Evolutionary conservation across 1,140 invertebrate genomes (phyloP).

Genomic region (Zelostemma sp.): DNA sequence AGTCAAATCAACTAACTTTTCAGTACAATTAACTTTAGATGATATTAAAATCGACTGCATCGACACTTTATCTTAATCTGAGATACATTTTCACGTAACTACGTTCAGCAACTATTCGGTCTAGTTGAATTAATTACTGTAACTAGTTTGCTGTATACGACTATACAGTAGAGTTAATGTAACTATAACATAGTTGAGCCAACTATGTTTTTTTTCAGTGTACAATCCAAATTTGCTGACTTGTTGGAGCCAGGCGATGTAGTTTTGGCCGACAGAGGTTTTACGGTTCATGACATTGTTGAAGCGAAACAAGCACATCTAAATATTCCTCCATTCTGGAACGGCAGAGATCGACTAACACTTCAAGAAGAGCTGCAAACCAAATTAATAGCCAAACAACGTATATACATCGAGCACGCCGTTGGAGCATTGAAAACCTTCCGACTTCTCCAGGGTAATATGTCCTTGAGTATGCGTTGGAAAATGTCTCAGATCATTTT

Average conservation of each 20-base stretch:
- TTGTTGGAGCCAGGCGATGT: conserved; percentile 28
- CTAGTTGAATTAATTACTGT: no score
- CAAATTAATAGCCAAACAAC: conserved; percentile 30
- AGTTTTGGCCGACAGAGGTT: conserved; percentile 21
- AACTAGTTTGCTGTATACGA: no score
- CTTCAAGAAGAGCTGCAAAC: conserved; percentile 27
- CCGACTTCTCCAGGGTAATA: conserved; percentile 29
- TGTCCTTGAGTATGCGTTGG: conserved; percentile 25
- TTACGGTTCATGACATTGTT: conserved; percentile 35
- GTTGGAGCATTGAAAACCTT: conserved; percentile 41
- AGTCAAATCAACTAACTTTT: no score
- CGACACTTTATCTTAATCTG: no score
- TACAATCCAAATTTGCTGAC: conserved; percentile 26
- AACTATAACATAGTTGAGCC: no score
- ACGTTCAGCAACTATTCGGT: no score
- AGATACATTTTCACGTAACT: no score
- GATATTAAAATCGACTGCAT: no score
- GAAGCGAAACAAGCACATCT: conserved; percentile 34
- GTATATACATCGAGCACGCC: conserved; percentile 43
- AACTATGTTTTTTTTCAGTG: no score
- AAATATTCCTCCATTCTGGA: conserved; percentile 42
- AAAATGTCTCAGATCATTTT: conserved; percentile 37
- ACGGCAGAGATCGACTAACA: conserved; percentile 19
- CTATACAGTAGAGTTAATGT: no score
- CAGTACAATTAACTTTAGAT: no score